Conservation (phyloP, 2,797 vertebrate species). For the Ctenopoma multispine region DNA sequence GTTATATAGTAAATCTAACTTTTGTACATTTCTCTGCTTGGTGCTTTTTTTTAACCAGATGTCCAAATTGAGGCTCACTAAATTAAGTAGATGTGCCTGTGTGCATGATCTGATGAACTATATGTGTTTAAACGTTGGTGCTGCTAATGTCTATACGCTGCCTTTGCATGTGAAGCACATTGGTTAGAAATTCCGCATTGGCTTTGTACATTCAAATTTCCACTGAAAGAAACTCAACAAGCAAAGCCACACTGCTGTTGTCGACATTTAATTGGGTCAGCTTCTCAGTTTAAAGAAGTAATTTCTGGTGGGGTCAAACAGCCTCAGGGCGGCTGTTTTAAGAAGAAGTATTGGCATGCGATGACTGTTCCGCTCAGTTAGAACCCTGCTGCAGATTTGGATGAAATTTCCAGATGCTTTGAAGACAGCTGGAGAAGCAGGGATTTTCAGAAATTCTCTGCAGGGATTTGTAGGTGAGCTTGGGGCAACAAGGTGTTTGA, state of each 20-base stretch:
- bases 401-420: conserved; percentile 54
- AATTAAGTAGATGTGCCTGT: too few species aligned
- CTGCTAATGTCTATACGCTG: too few species aligned
- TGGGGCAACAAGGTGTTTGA: conserved; percentile 23
- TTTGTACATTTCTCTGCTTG: too few species aligned
- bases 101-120: too few species aligned
- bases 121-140: too few species aligned
- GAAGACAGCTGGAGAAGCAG: conserved; percentile 55
- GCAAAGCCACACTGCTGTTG: background rate
- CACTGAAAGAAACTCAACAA: conserved; percentile 21
- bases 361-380: conserved; percentile 47
- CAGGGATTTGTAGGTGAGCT: conserved; percentile 59
- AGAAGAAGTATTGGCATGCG: conserved; percentile 22
- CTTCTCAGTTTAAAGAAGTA: conserved; percentile 24
- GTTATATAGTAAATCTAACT: too few species aligned
- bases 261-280: conserved; percentile 26
- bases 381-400: conserved; percentile 40
- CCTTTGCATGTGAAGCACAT: background rate
- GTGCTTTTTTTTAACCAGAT: too few species aligned
- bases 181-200: background rate
- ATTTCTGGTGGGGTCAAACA: conserved; percentile 43
- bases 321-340: conserved; percentile 31
- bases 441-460: conserved; percentile 46
- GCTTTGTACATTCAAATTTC: background rate
- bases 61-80: too few species aligned